Conservation (phyloP, 2,888 invertebrate species). For the Eristalis intricaria region DNA sequence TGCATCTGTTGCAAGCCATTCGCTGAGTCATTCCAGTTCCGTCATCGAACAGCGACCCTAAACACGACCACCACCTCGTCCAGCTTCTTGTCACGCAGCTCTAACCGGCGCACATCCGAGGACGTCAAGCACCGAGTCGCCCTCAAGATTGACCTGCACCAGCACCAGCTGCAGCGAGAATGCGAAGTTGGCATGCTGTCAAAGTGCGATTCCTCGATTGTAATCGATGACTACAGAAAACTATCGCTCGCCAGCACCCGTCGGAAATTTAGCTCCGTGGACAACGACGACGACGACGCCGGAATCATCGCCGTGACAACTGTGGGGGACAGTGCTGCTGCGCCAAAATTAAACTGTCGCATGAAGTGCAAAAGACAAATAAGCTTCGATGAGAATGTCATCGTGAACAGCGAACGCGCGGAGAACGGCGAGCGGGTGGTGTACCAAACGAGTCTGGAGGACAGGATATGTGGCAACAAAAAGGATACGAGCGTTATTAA, state of each 20-base stretch:
- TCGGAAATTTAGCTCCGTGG: constrained; percentile 56
- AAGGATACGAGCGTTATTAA: constrained; percentile 65
- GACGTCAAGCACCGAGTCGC: constrained; percentile 72
- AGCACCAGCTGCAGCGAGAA: constrained; percentile 19
- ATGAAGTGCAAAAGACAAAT: constrained; percentile 77
- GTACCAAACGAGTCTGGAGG: constrained; percentile 72
- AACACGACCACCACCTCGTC: constrained; percentile 84
- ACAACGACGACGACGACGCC: constrained; percentile 57
- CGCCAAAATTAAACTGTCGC: constrained; percentile 60
- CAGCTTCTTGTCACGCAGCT: constrained; percentile 84
- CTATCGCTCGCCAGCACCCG: constrained; percentile 54
- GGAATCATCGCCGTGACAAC: constrained; percentile 41
- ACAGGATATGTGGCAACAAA: constrained; percentile 68
- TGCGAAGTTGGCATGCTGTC: constrained; percentile 64
- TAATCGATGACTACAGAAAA: constrained; percentile 65
- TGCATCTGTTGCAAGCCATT: constrained; percentile 82
- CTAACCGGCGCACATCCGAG: constrained; percentile 83
- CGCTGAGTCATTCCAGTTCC: constrained; percentile 61
- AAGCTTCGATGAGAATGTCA: constrained; percentile 78
- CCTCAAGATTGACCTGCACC: constrained; percentile 54
- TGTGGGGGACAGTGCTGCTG: constrained; percentile 9
- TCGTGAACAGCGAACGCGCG: constrained; percentile 64
- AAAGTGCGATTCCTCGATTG: constrained; percentile 51
- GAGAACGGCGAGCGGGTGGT: constrained; percentile 62
- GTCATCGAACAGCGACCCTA: constrained; percentile 82